These are phyloP conservation scores for Chaetodon trifascialis DNA, from an alignment of 2,113 vertebrate genomes.

Conservation along the genomic window DNA sequence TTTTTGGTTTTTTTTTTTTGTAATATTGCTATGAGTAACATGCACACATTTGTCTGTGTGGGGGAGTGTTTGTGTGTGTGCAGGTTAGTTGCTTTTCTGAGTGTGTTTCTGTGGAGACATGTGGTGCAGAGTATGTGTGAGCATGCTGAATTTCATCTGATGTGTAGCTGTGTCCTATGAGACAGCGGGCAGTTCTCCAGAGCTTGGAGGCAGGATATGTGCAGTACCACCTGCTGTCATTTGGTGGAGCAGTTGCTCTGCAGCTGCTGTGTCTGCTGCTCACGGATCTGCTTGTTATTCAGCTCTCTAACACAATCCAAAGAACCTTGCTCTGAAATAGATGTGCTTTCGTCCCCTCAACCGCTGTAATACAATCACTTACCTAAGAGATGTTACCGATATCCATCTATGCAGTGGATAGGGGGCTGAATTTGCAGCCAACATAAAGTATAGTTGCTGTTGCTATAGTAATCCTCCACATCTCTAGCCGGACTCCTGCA, in stretches of 20 bases:
- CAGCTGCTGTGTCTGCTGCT: conserved; percentile 3
- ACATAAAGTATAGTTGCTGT: conserved; percentile 45
- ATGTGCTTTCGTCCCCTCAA: conserved; percentile 66
- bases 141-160: conserved; percentile 54
- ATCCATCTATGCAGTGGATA: conserved; percentile 54
- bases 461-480: conserved; percentile 48
- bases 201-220: background rate
- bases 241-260: conserved; percentile 75
- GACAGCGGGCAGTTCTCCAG: conserved; percentile 8
- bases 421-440: conserved; percentile 34
- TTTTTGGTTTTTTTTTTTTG: conserved; percentile 8
- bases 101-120: conserved; percentile 5
- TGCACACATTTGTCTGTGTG: conserved; percentile 12
- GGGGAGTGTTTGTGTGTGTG: conserved; percentile 42
- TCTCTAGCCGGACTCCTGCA: conserved; percentile 23
- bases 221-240: conserved; percentile 53
- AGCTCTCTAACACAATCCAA: conserved; percentile 57
- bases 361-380: conserved; percentile 73
- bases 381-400: conserved; percentile 66
- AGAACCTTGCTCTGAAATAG: conserved; percentile 68
- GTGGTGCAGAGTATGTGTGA: background rate
- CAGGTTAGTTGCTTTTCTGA: conserved; percentile 2
- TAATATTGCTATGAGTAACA: background rate
- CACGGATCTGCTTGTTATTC: conserved; percentile 57
- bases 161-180: conserved; percentile 51